Percentiles rank a stretch among this genome's conserved stretches.
Conservation (phyloP, 2,797 vertebrate species). For the Cyprinella venusta region DNA sequence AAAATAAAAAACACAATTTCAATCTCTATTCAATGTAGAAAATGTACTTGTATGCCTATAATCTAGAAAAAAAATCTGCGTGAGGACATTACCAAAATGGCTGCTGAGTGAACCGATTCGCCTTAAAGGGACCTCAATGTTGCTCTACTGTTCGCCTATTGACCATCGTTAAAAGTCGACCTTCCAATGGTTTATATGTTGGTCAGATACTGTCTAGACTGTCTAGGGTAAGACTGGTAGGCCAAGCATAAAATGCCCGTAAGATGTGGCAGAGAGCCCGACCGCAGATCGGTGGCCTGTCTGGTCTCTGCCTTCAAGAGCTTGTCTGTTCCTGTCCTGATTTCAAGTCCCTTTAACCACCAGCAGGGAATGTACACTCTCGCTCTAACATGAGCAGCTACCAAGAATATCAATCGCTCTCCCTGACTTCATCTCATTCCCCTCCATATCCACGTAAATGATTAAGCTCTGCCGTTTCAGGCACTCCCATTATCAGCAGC, state of each 20-base stretch:
- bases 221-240: not conserved
- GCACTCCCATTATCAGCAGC: conserved; percentile 61
- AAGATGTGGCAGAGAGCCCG: conserved; percentile 31
- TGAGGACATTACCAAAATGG: conserved; percentile 18
- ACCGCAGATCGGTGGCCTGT: conserved; percentile 15
- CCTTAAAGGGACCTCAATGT: not conserved
- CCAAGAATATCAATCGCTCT: conserved; percentile 36
- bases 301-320: conserved; percentile 32
- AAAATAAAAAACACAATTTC: not conserved
- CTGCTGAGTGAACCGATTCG: not conserved
- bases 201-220: conserved; percentile 27
- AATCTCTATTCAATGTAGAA: not conserved
- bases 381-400: conserved; percentile 34
- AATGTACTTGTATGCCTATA: not conserved
- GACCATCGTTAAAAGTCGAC: not conserved
- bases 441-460: conserved; percentile 59
- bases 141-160: not conserved
- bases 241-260: conserved; percentile 21
- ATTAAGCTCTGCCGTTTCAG: conserved; percentile 57
- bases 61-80: not conserved
- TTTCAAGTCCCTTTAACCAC: conserved; percentile 40
- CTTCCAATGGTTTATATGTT: conserved; percentile 18
- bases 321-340: conserved; percentile 32
- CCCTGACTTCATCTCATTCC: conserved; percentile 1
- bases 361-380: conserved; percentile 36